Evolutionary conservation across 2,113 vertebrate genomes (phyloP).

Genomic region (Pachycephala philippinensis): DNA sequence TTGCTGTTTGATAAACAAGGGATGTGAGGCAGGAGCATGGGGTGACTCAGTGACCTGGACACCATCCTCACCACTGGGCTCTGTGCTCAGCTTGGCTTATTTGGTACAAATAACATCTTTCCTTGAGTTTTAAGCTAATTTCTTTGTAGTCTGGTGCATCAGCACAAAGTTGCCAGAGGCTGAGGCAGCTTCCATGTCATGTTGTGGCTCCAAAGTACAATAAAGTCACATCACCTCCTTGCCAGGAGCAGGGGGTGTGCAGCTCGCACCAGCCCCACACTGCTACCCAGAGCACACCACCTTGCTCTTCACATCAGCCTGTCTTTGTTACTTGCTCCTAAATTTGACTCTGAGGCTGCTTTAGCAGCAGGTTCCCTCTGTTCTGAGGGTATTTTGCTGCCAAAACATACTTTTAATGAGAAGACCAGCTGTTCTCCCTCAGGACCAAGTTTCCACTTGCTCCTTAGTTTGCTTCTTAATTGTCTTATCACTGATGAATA

Average conservation of each 20-base stretch:
- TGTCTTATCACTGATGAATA: conserved; percentile 69
- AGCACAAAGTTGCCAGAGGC: background rate
- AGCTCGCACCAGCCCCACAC: background rate
- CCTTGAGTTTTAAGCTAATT: background rate
- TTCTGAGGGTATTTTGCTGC: conserved; percentile 16
- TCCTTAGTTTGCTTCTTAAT: conserved; percentile 69
- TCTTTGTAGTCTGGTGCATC: background rate
- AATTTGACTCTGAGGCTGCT: conserved; percentile 13
- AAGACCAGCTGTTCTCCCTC: conserved; percentile 62
- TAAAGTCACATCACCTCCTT: background rate
- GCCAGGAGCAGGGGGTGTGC: background rate
- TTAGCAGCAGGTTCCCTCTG: conserved; percentile 22
- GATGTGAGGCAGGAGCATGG: rapidly evolving
- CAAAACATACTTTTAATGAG: conserved; percentile 49
- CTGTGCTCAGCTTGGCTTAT: background rate
- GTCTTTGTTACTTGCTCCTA: background rate
- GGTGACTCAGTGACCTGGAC: rapidly evolving
- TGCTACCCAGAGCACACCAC: background rate
- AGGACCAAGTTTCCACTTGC: conserved; percentile 38
- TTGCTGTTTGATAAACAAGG: background rate
- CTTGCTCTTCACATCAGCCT: background rate
- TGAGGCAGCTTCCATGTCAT: background rate
- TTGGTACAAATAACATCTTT: background rate
- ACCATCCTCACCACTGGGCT: background rate
- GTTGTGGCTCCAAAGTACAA: background rate